Evolutionary conservation across 2,113 vertebrate genomes (phyloP), one percentile per base, ranked within the genome.

Genomic region (Erythrolamprus reginae): DNA sequence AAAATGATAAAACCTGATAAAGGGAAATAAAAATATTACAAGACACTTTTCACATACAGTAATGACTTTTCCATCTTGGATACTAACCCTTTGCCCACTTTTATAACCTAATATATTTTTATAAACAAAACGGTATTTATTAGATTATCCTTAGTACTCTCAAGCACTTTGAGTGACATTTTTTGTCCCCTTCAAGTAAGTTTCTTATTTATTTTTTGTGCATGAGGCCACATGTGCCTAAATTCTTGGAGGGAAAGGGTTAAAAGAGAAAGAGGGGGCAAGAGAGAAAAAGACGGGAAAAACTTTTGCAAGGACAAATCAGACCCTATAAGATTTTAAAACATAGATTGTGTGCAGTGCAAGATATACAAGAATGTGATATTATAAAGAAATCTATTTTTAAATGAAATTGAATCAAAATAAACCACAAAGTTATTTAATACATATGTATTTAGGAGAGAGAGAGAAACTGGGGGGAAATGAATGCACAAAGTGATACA

Each of bases 81-180:
- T 93, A 96, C 53, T 0, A 86, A 93, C 89, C 90, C 94, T 92
- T 70, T 91, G 89, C 94, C 93, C 92, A 94, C 95, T 97, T 97
- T 97, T 96, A 94, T 97, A 97, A 94, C 92, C 86, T 95, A 95
- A 96, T 95, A 95, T 97, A 97, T 97, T 97, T 97, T 97, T 97
- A 94, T 96, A 97, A 96, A 90, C 93, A 95, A 95, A 96, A 96
- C 93, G 89, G 92, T 97, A 97, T 97, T 96, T 97, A 96, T 97
- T 96, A 95, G 94, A 95, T 89, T 95, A 92, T 90, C 93, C 92
- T 93, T 91, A 90, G 93, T 91, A 88, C 70, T 94, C 90, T 90
- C 94, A 96, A 92, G 95, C 93, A 93, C 95, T 95, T 96, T 96
- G 95, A 96, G 90, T 7, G 92, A 95, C 93, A 95, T 95, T 95